phyloP scores from a whole-genome alignment of 2,797 vertebrate species.

The Sebastes itinus region DNA sequence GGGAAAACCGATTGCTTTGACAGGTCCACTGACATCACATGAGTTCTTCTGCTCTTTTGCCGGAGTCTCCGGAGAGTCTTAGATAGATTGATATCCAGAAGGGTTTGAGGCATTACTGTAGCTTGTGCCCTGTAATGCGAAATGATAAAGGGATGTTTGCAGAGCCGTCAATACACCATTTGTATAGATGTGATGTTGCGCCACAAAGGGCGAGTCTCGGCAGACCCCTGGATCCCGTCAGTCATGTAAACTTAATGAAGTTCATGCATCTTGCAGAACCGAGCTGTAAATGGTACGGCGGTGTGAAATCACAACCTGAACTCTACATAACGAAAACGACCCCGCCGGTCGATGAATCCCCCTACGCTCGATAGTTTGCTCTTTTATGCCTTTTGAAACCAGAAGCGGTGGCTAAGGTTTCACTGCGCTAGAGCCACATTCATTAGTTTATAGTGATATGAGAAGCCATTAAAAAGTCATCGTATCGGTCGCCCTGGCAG shows the following conservation, averaged over 20 bases:
- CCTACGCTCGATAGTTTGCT: constrained; percentile 28
- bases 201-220: constrained; percentile 20
- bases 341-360: constrained; percentile 21
- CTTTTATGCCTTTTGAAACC: constrained; percentile 54
- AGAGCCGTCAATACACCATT: constrained; percentile 30
- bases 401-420: constrained; percentile 61
- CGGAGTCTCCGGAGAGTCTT: constrained; percentile 55
- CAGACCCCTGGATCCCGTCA: constrained; percentile 17
- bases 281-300: constrained; percentile 8
- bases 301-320: constrained; percentile 39
- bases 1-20: constrained; percentile 65
- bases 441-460: constrained; percentile 73
- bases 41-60: constrained; percentile 55
- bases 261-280: constrained; percentile 21
- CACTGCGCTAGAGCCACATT: constrained; percentile 46
- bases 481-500: constrained; percentile 47
- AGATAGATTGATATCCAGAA: too few species aligned
- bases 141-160: constrained; percentile 21
- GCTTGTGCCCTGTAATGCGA: constrained; percentile 18
- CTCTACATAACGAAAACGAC: constrained; percentile 22
- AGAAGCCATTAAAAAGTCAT: constrained; percentile 79
- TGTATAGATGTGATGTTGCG: constrained; percentile 29
- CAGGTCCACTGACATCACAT: constrained; percentile 57
- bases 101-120: constrained; percentile 13
- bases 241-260: constrained; percentile 43